These are phyloP conservation scores for Dromiciops gliroides DNA, from an alignment of 2,113 vertebrate genomes.

Conservation along the genomic window DNA sequence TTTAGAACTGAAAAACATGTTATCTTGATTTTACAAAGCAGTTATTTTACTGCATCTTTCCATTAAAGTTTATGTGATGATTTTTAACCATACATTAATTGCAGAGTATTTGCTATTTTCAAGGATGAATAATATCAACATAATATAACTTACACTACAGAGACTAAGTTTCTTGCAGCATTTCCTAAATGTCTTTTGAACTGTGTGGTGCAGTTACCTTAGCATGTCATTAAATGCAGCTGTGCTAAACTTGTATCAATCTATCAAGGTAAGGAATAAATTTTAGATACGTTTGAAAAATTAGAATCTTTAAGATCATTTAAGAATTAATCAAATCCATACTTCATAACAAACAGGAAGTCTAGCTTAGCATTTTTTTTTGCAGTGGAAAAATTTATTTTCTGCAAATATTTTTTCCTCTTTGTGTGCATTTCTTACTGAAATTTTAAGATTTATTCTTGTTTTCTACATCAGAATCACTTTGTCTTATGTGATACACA, in stretches of 20 bases:
- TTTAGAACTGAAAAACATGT: neutral
- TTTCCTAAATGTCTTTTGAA: conserved; percentile 43
- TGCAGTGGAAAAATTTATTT: conserved; percentile 53
- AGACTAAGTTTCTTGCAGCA: conserved; percentile 8
- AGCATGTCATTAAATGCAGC: neutral
- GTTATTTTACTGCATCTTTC: conserved; percentile 23
- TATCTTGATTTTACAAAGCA: conserved; percentile 41
- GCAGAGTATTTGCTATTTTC: conserved; percentile 3
- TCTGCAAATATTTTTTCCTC: conserved; percentile 32
- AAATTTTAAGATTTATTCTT: conserved; percentile 21
- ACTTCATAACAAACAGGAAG: conserved; percentile 29
- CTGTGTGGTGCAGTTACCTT: conserved; percentile 29
- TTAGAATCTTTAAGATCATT: conserved; percentile 25
- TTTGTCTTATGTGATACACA: conserved; percentile 42
- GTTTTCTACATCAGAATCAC: conserved; percentile 41
- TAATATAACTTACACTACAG: neutral
- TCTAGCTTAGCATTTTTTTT: conserved; percentile 34
- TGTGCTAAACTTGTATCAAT: conserved; percentile 5
- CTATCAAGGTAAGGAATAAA: neutral
- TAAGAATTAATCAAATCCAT: conserved; percentile 10
- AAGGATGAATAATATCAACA: neutral
- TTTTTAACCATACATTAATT: conserved; percentile 60
- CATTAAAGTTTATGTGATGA: conserved; percentile 35
- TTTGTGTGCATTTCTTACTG: conserved; percentile 1
- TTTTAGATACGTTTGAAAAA: conserved; percentile 40